A percentile compares a stretch with the other conserved stretches of the same genome.
Evolutionary conservation across 2,888 invertebrate genomes (phyloP).

Genomic region (Gari tellinella): DNA sequence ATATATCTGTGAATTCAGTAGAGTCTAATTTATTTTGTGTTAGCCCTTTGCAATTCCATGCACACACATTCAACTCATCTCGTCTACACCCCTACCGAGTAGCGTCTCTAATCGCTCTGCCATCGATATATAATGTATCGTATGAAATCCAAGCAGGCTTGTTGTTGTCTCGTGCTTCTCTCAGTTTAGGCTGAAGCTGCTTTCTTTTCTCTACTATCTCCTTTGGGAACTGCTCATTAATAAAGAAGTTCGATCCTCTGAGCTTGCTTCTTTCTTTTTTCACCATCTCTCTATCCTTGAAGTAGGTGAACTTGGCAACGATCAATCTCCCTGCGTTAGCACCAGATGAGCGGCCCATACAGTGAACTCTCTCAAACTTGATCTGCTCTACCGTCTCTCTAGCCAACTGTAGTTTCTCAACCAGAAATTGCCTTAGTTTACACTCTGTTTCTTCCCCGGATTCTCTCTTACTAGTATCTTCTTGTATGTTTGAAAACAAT

Average conservation of each 20-base stretch:
- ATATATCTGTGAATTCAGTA: constrained; percentile 5
- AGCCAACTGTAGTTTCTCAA: constrained; percentile 9
- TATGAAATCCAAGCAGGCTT: constrained; percentile 19
- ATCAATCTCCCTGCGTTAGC: constrained; percentile 21
- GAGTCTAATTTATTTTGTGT: constrained; percentile 6
- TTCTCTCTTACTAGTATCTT: constrained; percentile 11
- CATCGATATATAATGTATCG: constrained; percentile 29
- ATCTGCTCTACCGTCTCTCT: constrained; percentile 7
- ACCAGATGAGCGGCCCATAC: constrained; percentile 5
- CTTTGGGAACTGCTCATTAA: constrained; percentile 40
- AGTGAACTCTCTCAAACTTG: constrained; percentile 26
- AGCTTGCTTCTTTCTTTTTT: constrained; percentile 16
- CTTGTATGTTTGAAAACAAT: constrained; percentile 17
- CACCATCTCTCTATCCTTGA: constrained; percentile 33
- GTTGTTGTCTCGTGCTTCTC: constrained; percentile 1
- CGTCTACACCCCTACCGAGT: constrained; percentile 5
- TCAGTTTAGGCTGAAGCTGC: constrained; percentile 14
- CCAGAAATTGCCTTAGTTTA: constrained; percentile 3
- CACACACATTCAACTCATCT: constrained; percentile 19
- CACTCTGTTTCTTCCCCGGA: constrained; percentile 13
- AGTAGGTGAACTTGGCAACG: constrained; percentile 37
- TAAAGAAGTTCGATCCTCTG: constrained; percentile 4
- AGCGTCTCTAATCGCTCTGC: not conserved
- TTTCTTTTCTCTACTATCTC: constrained; percentile 13
- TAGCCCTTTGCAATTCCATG: constrained; percentile 30